These are phyloP conservation scores for Ectemnius continuus DNA, from an alignment of 2,888 invertebrate genomes.

Conservation along the genomic window DNA sequence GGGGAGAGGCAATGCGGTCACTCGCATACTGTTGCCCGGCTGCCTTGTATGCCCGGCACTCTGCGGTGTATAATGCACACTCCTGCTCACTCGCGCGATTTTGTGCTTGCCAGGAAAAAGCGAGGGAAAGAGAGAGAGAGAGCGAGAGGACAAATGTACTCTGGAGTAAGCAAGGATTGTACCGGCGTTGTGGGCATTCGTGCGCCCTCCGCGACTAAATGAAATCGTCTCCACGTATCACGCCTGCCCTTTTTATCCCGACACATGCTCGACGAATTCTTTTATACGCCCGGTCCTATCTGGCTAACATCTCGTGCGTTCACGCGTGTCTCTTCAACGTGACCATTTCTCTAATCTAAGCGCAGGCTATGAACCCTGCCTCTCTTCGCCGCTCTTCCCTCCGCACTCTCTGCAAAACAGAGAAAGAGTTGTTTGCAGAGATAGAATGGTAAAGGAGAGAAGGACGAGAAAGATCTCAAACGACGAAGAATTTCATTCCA, in stretches of 20 bases:
- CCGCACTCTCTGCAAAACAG: no score
- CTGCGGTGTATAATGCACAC: not conserved
- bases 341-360: constrained; percentile 30
- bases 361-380: not conserved
- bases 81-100: not conserved
- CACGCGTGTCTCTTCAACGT: constrained; percentile 28
- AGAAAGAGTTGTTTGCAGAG: no score
- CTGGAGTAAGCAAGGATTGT: no score
- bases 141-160: not conserved
- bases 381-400: no score
- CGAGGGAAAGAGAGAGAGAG: not conserved
- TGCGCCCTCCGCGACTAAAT: constrained; percentile 7
- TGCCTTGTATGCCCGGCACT: no score
- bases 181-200: no score
- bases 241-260: not conserved
- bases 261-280: not conserved
- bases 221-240: not conserved
- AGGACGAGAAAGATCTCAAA: constrained; percentile 12
- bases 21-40: not conserved
- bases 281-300: not conserved
- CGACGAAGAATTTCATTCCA: constrained; percentile 34
- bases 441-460: no score
- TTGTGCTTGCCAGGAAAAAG: not conserved
- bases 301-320: not conserved
- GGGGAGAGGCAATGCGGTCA: constrained; percentile 21